Evolutionary conservation across 2,113 vertebrate genomes (phyloP).

Genomic region (Neogobius melanostomus): DNA sequence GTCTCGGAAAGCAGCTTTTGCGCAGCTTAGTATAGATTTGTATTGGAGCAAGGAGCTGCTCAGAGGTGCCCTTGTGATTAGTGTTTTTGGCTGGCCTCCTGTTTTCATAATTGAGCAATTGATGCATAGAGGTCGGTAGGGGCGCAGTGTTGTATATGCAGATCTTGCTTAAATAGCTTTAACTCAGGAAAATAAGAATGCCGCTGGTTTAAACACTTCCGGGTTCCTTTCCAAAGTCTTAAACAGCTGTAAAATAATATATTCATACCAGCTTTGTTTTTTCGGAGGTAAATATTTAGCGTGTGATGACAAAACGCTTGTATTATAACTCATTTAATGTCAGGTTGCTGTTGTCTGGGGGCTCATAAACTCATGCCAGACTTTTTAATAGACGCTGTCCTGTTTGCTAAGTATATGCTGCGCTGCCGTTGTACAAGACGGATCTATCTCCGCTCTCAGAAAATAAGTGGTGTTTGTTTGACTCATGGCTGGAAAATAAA

Average conservation of each 20-base stretch:
- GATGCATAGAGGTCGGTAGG: constrained; percentile 7
- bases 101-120: constrained; percentile 2
- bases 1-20: not conserved
- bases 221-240: not conserved
- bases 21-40: not conserved
- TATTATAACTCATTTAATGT: constrained; percentile 3
- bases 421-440: not conserved
- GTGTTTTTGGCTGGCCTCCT: constrained; percentile 12
- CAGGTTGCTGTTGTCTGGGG: not conserved
- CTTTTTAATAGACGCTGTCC: constrained; percentile 7
- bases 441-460: not conserved
- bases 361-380: constrained; percentile 3
- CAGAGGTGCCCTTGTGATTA: constrained; percentile 12
- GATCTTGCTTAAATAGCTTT: not conserved
- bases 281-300: not conserved
- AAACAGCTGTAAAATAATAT: not conserved
- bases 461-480: constrained; percentile 15
- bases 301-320: not conserved
- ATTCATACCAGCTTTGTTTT: not conserved
- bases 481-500: constrained; percentile 13
- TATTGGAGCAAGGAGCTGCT: constrained; percentile 18
- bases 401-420: constrained; percentile 1
- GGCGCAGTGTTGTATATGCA: constrained; percentile 3
- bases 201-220: not conserved
- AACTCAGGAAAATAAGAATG: not conserved